These are phyloP conservation scores for Fissipunctia ypsillon DNA, from an alignment of 2,888 invertebrate genomes.

Conservation along the genomic window DNA sequence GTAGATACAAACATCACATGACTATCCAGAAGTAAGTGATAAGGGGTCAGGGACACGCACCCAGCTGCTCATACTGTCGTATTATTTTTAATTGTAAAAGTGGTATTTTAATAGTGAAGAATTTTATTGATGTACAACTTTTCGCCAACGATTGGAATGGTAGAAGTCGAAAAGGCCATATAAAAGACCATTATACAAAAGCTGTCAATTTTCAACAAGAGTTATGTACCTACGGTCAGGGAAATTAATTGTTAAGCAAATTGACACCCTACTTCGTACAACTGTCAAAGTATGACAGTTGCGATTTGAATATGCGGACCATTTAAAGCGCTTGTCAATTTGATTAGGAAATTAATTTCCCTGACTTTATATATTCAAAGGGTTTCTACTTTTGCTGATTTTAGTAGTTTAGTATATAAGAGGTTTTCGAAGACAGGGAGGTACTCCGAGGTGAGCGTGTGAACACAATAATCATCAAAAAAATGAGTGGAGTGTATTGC, in stretches of 20 bases:
- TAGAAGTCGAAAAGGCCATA: background rate
- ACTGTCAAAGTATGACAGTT: too few relatives aligned
- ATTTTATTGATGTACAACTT: background rate
- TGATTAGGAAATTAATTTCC: too few relatives aligned
- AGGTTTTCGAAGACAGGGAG: background rate
- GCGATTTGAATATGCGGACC: too few relatives aligned
- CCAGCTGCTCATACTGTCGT: background rate
- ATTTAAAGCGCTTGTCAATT: too few relatives aligned
- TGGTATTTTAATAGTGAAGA: background rate
- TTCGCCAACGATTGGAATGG: background rate
- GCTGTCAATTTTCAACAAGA: too few relatives aligned
- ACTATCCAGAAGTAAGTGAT: conserved; percentile 49
- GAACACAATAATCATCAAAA: background rate
- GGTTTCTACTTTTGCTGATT: too few relatives aligned
- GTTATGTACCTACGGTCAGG: too few relatives aligned
- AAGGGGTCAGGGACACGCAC: conserved; percentile 51
- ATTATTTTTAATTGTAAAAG: background rate
- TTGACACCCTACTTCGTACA: too few relatives aligned
- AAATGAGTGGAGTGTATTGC: background rate
- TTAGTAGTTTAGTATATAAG: background rate
- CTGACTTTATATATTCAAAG: too few relatives aligned
- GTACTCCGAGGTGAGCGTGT: background rate
- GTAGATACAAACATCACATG: conserved; percentile 58
- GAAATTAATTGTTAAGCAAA: too few relatives aligned
- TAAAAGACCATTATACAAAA: too few relatives aligned